Percentiles rank a stretch among this genome's conserved stretches.
phyloP scores from a whole-genome alignment of 2,888 invertebrate genomes.

The Hypselothyrea guttata region DNA sequence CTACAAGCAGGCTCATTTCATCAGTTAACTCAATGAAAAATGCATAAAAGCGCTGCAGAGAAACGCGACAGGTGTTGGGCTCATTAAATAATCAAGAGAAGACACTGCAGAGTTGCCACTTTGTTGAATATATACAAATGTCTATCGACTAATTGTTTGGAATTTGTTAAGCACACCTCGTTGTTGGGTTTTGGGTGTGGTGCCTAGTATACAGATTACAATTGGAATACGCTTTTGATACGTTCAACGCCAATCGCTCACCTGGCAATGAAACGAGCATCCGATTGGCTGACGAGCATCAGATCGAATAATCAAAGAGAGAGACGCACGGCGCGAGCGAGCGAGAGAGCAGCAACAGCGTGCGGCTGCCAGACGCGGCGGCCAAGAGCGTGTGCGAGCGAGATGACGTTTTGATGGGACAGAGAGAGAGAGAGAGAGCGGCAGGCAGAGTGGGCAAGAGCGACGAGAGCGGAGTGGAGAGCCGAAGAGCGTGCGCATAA shows the following conservation, averaged over 20 bases:
- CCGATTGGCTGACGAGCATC: conserved; percentile 63
- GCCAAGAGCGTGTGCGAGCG: conserved; percentile 12
- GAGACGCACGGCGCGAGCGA: conserved; percentile 11
- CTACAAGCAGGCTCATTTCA: conserved; percentile 53
- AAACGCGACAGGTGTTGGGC: conserved; percentile 60
- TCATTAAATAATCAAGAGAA: conserved; percentile 45
- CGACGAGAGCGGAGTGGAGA: conserved; percentile 23
- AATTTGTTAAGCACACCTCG: conserved; percentile 48
- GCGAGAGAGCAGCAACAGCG: conserved; percentile 26
- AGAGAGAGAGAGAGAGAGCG: too few species aligned
- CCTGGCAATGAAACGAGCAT: conserved; percentile 70
- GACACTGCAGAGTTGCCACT: neutral
- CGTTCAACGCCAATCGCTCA: conserved; percentile 56
- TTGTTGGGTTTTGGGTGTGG: conserved; percentile 56
- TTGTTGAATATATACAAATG: neutral
- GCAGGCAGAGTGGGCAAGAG: conserved; percentile 13
- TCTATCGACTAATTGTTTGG: conserved; percentile 5
- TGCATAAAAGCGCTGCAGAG: conserved; percentile 55
- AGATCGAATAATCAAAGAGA: conserved; percentile 66
- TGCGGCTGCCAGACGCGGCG: neutral
- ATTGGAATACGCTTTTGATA: conserved; percentile 46
- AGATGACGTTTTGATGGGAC: too few species aligned
- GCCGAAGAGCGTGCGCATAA: conserved; percentile 64
- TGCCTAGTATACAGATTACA: conserved; percentile 37
- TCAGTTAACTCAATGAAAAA: conserved; percentile 75